A percentile compares a stretch with the other conserved stretches of the same genome.
Conservation (phyloP, 1,140 invertebrate species). For the Nymphalis io region DNA sequence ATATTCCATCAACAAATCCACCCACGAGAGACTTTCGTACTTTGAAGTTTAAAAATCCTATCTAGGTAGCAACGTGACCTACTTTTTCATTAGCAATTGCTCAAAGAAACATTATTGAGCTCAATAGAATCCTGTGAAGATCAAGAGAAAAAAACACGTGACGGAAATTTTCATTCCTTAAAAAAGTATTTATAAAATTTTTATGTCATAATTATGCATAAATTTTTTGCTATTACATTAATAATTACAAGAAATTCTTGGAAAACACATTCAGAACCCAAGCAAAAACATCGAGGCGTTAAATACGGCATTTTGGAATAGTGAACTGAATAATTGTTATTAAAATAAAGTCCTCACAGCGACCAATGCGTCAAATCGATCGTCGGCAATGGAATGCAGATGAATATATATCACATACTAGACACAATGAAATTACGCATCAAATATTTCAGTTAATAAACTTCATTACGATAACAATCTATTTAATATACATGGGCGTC, state of each 20-base stretch:
- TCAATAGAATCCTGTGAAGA: slow-evolving; percentile 6
- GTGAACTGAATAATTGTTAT: no score
- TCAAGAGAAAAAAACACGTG: background rate
- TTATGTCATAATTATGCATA: no score
- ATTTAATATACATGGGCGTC: background rate
- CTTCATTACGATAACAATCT: slow-evolving; percentile 12
- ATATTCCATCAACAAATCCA: slow-evolving; percentile 16
- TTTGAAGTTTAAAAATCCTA: slow-evolving; percentile 21
- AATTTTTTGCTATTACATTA: no score
- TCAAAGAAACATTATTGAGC: slow-evolving; percentile 3
- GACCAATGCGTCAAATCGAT: no score
- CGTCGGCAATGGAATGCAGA: no score
- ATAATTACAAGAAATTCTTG: no score
- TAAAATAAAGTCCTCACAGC: no score
- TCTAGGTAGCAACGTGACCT: slow-evolving; percentile 16
- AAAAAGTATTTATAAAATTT: background rate
- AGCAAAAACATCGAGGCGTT: no score
- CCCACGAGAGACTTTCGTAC: background rate
- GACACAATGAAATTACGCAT: no score
- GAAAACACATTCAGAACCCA: no score
- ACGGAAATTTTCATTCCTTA: background rate
- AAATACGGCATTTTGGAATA: no score
- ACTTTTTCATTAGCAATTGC: slow-evolving; percentile 13
- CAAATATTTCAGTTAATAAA: background rate
- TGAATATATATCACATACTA: no score